phyloP scores from a whole-genome alignment of 2,888 invertebrate genomes.

The Agrotis puta region DNA sequence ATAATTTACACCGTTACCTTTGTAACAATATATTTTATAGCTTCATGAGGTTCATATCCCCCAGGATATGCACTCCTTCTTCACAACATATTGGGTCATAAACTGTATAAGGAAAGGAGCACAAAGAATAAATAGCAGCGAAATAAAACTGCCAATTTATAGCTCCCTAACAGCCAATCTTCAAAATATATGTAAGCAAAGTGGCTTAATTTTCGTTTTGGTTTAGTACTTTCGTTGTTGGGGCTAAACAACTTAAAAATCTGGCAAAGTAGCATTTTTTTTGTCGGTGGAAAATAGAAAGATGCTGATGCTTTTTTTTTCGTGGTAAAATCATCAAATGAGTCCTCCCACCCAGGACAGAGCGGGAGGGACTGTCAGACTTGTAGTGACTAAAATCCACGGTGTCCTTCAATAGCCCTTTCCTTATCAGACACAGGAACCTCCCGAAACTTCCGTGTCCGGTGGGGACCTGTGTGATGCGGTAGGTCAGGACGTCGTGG shows the following conservation, averaged over 20 bases:
- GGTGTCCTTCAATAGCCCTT: no score
- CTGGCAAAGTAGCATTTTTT: background rate
- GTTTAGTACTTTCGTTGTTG: background rate
- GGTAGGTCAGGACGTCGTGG: no score
- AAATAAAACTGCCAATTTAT: constrained; percentile 55
- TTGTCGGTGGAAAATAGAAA: no score
- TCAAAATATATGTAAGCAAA: constrained; percentile 37
- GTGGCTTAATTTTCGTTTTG: constrained; percentile 16
- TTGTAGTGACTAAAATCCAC: no score
- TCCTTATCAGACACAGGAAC: no score
- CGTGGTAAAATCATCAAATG: no score
- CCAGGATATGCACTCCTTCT: constrained; percentile 53
- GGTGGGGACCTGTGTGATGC: no score
- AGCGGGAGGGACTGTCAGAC: no score
- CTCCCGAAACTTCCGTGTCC: no score
- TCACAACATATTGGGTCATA: constrained; percentile 54
- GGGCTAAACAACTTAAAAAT: background rate
- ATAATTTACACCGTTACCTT: constrained; percentile 40
- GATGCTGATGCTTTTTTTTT: no score
- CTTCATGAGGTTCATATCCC: constrained; percentile 49
- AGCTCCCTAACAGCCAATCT: constrained; percentile 53
- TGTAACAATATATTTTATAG: constrained; percentile 44
- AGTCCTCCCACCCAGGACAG: no score
- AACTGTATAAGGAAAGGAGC: constrained; percentile 54
- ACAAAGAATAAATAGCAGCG: constrained; percentile 46